phyloP scores from a whole-genome alignment of 2,113 vertebrate species.

The Catharus bicknelli region DNA sequence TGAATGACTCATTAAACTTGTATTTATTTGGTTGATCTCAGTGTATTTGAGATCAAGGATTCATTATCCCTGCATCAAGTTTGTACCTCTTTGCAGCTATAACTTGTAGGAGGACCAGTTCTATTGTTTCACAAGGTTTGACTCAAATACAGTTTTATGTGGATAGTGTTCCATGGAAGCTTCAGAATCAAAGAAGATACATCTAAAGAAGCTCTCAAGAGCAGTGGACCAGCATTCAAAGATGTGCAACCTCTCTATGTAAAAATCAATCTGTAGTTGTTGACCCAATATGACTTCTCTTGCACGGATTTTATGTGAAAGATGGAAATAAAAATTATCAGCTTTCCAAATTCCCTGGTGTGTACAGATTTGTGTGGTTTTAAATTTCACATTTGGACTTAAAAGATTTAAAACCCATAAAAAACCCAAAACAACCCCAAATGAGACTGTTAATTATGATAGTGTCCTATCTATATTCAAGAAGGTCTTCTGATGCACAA shows the following conservation, averaged over 20 bases:
- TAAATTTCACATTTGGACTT: background rate
- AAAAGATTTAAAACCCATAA: background rate
- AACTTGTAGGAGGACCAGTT: background rate
- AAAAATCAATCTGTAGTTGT: background rate
- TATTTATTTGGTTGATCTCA: background rate
- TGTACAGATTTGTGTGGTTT: background rate
- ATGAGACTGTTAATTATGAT: background rate
- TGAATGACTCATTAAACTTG: background rate
- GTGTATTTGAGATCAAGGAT: background rate
- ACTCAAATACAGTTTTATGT: background rate
- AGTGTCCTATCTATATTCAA: background rate
- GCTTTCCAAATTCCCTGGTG: background rate
- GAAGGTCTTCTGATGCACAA: background rate
- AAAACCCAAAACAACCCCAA: background rate
- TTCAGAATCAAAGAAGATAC: background rate
- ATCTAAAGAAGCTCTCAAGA: rapidly evolving
- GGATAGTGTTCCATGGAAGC: background rate
- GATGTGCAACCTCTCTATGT: background rate
- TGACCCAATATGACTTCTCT: background rate
- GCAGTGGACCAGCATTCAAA: background rate
- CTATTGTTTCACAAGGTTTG: background rate
- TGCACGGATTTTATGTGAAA: background rate
- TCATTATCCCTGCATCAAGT: background rate
- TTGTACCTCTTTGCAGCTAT: background rate
- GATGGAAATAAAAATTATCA: background rate